phyloP scores from a whole-genome alignment of 2,113 vertebrate genomes.

The Holacanthus passer region DNA sequence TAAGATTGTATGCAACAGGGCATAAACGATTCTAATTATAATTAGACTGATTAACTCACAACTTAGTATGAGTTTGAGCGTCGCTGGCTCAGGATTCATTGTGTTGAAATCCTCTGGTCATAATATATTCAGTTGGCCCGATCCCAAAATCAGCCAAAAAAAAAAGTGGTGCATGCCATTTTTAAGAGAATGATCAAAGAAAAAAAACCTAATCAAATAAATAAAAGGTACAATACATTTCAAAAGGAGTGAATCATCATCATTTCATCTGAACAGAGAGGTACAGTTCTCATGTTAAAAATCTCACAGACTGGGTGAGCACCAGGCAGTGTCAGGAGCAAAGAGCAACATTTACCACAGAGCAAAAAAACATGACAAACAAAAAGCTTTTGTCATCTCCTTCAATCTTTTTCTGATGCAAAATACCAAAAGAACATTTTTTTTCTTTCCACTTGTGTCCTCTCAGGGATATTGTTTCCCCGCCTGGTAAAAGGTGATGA shows the following conservation, averaged over 20 bases:
- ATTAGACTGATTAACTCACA: constrained; percentile 46
- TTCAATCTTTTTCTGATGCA: constrained; percentile 27
- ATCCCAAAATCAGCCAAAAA: constrained; percentile 58
- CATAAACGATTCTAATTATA: constrained; percentile 30
- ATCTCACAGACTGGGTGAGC: constrained; percentile 82
- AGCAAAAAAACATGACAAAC: constrained; percentile 34
- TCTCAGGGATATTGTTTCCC: constrained; percentile 44
- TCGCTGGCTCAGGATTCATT: constrained; percentile 24
- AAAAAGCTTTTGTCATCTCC: constrained; percentile 25
- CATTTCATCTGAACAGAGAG: constrained; percentile 69
- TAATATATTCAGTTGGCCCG: constrained; percentile 1
- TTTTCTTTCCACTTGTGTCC: constrained; percentile 36
- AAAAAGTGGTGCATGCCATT: constrained; percentile 83
- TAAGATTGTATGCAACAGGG: constrained; percentile 55
- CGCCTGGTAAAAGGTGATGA: constrained; percentile 5
- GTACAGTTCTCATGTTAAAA: constrained; percentile 62
- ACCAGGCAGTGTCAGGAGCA: constrained; percentile 82
- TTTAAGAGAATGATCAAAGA: constrained; percentile 44
- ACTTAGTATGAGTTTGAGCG: neutral
- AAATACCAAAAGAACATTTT: constrained; percentile 27
- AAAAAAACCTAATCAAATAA: constrained; percentile 71
- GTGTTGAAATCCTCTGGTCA: constrained; percentile 26
- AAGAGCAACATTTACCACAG: constrained; percentile 74
- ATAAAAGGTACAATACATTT: constrained; percentile 79
- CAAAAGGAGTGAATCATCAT: constrained; percentile 70